Evolutionary conservation across 2,113 vertebrate species (phyloP), one percentile per base, ranked within the genome.

Genomic region (Corythornis vintsioides): DNA sequence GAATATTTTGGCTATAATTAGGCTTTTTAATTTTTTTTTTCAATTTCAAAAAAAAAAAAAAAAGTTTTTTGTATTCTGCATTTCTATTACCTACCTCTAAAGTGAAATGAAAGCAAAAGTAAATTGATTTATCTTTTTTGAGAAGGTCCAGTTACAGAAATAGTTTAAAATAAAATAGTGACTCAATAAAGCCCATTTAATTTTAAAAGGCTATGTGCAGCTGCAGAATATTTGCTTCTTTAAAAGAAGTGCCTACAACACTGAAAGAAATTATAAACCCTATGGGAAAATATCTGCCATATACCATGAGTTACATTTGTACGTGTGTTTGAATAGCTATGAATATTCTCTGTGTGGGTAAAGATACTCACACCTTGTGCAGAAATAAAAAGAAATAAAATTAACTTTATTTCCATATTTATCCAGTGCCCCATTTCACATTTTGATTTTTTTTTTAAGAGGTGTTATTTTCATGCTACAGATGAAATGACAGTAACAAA

Each of bases 261-360:
- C 11, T 75, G 55, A 80, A 89, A 70, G 31, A 53, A 56, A 87
- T 61, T 91, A 83, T 48, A 83, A 95, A 90, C 7, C 53, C 65
- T 79, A 11, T 31, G 75, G 66, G 56, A 90, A 94, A 83, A 73
- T 83, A 81, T 85, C 84, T 82, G 26, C 81, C 70, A 85, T 42
- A 38, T 91, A 52, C 7, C 8, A 33, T 53, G 22, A 33, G 15
- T 95, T 84, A 40, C 52, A 56, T 64, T 74, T 61, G 17, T 11
- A 42, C 64, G 9, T 61, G n/a, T 55, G 55, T 78, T 76, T 79
- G 40, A 75, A 88, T 69, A 76, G 5, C 31, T 63, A 84, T 45
- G 9, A 52, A 21, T 65, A 55, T 90, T 79, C 15, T 63, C 4
- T 73, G 11, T 20, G 55, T 64, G 17, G 14, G 28, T 42, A 57